Evolutionary conservation across 2,113 vertebrate species (phyloP).

Genomic region (Pygoscelis antarcticus): DNA sequence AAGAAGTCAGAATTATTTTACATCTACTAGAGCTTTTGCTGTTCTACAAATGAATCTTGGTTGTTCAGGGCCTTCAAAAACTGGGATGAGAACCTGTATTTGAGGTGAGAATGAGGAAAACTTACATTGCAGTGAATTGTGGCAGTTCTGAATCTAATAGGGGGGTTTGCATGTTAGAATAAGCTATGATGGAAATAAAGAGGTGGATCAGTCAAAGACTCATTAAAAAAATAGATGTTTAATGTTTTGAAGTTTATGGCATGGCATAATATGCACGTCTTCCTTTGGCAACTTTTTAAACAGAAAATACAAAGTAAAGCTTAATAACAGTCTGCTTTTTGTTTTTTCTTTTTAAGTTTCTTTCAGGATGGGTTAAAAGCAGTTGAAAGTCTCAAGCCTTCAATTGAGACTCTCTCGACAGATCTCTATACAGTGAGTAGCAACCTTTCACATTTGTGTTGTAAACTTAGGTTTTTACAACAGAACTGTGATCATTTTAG

Average conservation of each 20-base stretch:
- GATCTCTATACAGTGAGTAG: constrained; percentile 90
- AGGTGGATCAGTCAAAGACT: neutral
- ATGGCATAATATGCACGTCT: neutral
- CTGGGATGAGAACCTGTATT: neutral
- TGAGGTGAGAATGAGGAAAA: neutral
- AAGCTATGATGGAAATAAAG: neutral
- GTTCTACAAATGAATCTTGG: neutral
- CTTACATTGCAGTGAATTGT: neutral
- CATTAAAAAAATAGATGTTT: neutral
- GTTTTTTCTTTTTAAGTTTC: constrained; percentile 80
- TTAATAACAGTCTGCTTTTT: neutral
- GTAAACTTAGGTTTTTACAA: neutral
- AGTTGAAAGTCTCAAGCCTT: constrained; percentile 96
- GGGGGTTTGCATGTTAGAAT: neutral
- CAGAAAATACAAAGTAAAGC: neutral
- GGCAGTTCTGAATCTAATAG: neutral
- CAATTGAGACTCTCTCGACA: constrained; percentile 93
- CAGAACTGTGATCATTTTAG: neutral
- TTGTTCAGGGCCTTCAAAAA: neutral
- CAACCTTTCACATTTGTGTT: neutral
- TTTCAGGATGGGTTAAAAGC: constrained; percentile 98
- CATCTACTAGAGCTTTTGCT: neutral
- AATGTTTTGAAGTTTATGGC: neutral
- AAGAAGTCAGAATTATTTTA: neutral
- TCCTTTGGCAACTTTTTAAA: neutral